These are phyloP conservation scores for Hyles lineata DNA, from an alignment of 2,888 invertebrate species.

Conservation along the genomic window DNA sequence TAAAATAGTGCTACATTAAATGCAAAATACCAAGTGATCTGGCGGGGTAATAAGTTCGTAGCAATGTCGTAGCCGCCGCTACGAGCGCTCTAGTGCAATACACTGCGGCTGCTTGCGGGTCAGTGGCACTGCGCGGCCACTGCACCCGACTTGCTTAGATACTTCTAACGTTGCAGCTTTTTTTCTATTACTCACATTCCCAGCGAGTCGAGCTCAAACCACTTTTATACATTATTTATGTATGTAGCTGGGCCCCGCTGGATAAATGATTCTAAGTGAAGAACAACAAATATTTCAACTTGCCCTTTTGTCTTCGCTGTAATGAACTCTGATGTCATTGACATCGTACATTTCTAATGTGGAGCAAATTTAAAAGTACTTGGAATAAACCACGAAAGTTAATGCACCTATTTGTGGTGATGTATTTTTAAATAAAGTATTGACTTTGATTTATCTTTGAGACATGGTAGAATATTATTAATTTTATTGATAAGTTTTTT, in stretches of 20 bases:
- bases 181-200: slow-evolving; percentile 80
- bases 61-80: slow-evolving; percentile 65
- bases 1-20: slow-evolving; percentile 8
- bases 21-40: slow-evolving; percentile 2
- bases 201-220: slow-evolving; percentile 68
- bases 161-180: slow-evolving; percentile 80
- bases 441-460: neutral
- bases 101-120: slow-evolving; percentile 65
- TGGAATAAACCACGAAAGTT: neutral
- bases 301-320: slow-evolving; percentile 17
- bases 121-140: slow-evolving; percentile 80
- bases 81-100: slow-evolving; percentile 57
- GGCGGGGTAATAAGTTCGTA: slow-evolving; percentile 52
- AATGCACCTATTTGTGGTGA: neutral
- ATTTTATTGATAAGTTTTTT: too few species aligned
- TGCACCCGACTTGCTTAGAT: slow-evolving; percentile 82
- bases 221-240: slow-evolving; percentile 55
- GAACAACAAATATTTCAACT: slow-evolving; percentile 1
- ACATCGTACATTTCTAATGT: slow-evolving; percentile 31
- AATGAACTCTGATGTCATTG: slow-evolving; percentile 12
- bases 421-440: neutral
- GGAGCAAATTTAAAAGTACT: neutral
- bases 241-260: slow-evolving; percentile 7
- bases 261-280: slow-evolving; percentile 15
- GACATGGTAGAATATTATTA: too few species aligned